These are phyloP conservation scores for Hirtodrosophila trivittata DNA, from an alignment of 2,888 invertebrate species.

Conservation along the genomic window DNA sequence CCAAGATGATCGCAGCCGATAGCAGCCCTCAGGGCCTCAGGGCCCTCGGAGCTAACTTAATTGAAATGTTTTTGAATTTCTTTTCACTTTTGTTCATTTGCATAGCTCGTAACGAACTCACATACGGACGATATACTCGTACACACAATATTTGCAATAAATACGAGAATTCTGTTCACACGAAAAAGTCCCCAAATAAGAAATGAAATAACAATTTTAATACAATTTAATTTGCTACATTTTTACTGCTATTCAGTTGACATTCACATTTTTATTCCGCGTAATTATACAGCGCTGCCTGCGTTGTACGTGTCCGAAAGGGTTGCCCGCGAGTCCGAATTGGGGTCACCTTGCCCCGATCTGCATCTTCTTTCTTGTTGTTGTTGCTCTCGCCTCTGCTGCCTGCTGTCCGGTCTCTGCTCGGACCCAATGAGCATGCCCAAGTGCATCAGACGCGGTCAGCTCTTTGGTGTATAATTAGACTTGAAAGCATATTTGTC, in stretches of 20 bases:
- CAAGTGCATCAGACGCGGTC: slow-evolving; percentile 40
- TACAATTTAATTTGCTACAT: slow-evolving; percentile 70
- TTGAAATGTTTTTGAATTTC: slow-evolving; percentile 58
- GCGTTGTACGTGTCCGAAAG: slow-evolving; percentile 53
- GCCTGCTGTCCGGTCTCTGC: slow-evolving; percentile 1
- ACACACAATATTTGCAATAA: slow-evolving; percentile 20
- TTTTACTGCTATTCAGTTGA: slow-evolving; percentile 57
- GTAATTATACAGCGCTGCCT: slow-evolving; percentile 60
- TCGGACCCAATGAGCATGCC: slow-evolving; percentile 55
- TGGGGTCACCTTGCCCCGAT: slow-evolving; percentile 55
- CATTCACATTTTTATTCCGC: slow-evolving; percentile 73
- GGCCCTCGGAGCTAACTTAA: slow-evolving; percentile 33
- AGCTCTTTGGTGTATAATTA: slow-evolving; percentile 66
- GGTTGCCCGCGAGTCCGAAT: slow-evolving; percentile 53
- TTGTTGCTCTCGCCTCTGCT: slow-evolving; percentile 8
- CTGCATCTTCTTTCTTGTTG: slow-evolving; percentile 26
- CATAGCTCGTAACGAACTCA: slow-evolving; percentile 31
- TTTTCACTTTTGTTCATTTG: slow-evolving; percentile 47
- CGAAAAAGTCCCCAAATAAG: slow-evolving; percentile 51
- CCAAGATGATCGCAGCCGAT: slow-evolving; percentile 58
- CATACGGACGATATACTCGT: no score
- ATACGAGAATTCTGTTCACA: slow-evolving; percentile 50
- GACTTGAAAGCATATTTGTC: slow-evolving; percentile 75
- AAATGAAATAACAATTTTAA: slow-evolving; percentile 56
- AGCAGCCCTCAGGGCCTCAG: slow-evolving; percentile 7